Evolutionary conservation across 1,140 invertebrate species (phyloP).

Genomic region (Camponotus vicinus): DNA sequence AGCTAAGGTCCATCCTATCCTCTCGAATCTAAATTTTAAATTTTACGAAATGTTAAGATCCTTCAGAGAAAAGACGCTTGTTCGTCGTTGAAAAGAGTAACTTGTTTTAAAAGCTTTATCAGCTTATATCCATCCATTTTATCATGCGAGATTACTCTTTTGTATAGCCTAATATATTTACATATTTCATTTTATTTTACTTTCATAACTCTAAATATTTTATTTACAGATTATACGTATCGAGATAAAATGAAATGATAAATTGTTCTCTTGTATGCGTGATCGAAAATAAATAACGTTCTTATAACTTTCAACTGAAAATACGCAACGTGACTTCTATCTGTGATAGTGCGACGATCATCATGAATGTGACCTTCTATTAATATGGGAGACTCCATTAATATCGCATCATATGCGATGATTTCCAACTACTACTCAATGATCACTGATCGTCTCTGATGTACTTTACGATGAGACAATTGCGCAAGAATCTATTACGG

Average conservation of each 20-base stretch:
- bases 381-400: constrained; percentile 43
- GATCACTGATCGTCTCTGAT: constrained; percentile 51
- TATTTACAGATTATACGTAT: not conserved
- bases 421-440: constrained; percentile 50
- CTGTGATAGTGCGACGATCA: not conserved
- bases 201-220: not conserved
- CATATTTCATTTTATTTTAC: not conserved
- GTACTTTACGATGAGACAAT: constrained; percentile 55
- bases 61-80: not conserved
- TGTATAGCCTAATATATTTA: not conserved
- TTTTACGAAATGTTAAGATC: constrained; percentile 40
- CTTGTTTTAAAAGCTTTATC: constrained; percentile 10
- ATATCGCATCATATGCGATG: constrained; percentile 42
- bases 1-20: constrained; percentile 27
- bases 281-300: not conserved
- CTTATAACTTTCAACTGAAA: constrained; percentile 15
- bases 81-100: constrained; percentile 23
- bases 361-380: constrained; percentile 57
- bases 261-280: not conserved
- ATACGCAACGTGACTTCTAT: constrained; percentile 30
- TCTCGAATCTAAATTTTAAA: constrained; percentile 54
- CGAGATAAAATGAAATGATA: not conserved
- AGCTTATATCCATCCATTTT: not conserved
- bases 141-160: not conserved
- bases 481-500: constrained; percentile 56